These are phyloP conservation scores for Proisotoma minuta DNA, from an alignment of 2,888 invertebrate genomes.

Conservation along the genomic window DNA sequence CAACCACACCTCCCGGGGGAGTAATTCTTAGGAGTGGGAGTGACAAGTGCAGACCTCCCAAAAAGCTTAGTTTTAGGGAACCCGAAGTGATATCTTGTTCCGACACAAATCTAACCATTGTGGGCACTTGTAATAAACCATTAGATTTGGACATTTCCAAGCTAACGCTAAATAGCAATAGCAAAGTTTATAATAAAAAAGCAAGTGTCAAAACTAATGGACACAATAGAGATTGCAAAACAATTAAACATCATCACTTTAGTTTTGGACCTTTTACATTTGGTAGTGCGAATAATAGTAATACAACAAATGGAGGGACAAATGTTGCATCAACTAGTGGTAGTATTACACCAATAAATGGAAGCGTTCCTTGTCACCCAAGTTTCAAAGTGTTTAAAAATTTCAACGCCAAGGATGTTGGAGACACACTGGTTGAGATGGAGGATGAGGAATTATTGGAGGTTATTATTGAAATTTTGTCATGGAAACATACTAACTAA, in stretches of 20 bases:
- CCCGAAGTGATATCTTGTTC: conserved; percentile 62
- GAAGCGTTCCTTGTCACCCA: too few relatives aligned
- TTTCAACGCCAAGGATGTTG: not conserved
- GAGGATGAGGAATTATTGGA: not conserved
- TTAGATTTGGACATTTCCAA: not conserved
- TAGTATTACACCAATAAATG: too few relatives aligned
- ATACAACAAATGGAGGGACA: too few relatives aligned
- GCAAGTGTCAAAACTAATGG: not conserved
- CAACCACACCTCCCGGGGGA: not conserved
- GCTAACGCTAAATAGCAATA: not conserved
- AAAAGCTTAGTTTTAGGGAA: conserved; percentile 81
- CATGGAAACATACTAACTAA: too few relatives aligned
- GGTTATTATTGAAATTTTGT: too few relatives aligned
- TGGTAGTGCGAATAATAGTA: not conserved
- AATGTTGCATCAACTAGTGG: too few relatives aligned
- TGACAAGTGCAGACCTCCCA: conserved; percentile 50
- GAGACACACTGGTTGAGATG: not conserved
- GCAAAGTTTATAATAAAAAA: not conserved
- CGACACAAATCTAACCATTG: conserved; percentile 25
- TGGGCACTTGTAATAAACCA: conserved; percentile 16
- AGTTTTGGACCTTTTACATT: not conserved
- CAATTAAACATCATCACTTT: not conserved
- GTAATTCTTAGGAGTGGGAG: conserved; percentile 22
- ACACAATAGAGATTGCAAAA: not conserved
- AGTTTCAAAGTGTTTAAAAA: not conserved